Percentiles rank a stretch among this genome's conserved stretches.
Evolutionary conservation across 2,888 invertebrate genomes (phyloP).

Genomic region (Morpho helenor): DNA sequence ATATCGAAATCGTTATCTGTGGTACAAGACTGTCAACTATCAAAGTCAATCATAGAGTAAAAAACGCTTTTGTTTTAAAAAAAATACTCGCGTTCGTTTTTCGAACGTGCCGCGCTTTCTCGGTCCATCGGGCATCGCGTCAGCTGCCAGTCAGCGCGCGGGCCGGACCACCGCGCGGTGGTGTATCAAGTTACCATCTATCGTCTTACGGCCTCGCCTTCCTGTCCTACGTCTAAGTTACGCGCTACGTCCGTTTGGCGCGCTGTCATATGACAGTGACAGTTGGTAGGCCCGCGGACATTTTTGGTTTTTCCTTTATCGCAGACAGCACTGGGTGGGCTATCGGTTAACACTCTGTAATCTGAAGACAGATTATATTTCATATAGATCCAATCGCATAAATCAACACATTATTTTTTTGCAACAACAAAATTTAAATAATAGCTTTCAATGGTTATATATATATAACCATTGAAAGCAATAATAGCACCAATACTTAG

Average conservation of each 20-base stretch:
- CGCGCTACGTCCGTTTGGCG: constrained; percentile 58
- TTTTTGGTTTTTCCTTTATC: constrained; percentile 46
- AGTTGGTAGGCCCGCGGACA: constrained; percentile 59
- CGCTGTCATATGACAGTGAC: constrained; percentile 35
- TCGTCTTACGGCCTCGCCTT: constrained; percentile 69
- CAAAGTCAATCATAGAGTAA: constrained; percentile 35
- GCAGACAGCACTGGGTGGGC: constrained; percentile 42
- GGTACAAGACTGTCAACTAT: constrained; percentile 35
- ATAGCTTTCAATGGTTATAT: no score
- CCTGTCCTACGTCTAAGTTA: constrained; percentile 76
- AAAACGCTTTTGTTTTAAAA: constrained; percentile 23
- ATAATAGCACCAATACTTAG: constrained; percentile 8
- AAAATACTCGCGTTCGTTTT: constrained; percentile 48
- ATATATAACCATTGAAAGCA: no score
- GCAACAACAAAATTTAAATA: no score
- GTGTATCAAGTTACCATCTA: constrained; percentile 69
- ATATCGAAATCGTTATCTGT: constrained; percentile 18
- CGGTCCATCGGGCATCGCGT: constrained; percentile 76
- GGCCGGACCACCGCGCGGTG: constrained; percentile 69
- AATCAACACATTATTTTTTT: no score
- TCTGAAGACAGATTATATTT: constrained; percentile 14
- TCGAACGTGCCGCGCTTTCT: constrained; percentile 72
- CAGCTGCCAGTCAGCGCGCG: constrained; percentile 69
- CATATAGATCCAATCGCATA: constrained; percentile 6
- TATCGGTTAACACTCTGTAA: constrained; percentile 29